Evolutionary conservation across 2,888 invertebrate species (phyloP).

Genomic region (Gnatocerus cornutus): DNA sequence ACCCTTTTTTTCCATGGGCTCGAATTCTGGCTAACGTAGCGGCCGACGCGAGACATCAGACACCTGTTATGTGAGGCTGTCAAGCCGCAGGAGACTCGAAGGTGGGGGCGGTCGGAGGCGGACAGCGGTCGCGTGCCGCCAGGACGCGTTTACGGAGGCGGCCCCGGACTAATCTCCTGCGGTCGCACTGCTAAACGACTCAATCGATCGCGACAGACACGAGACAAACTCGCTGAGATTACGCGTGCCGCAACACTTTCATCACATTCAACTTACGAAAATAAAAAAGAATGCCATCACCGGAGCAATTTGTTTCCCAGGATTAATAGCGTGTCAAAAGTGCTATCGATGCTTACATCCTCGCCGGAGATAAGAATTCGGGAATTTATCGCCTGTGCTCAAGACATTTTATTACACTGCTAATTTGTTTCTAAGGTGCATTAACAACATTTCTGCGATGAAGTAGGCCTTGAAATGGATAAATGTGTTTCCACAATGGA

Average conservation of each 20-base stretch:
- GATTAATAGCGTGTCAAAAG: conserved; percentile 6
- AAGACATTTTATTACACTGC: neutral
- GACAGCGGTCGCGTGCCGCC: conserved; percentile 69
- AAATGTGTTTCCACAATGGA: too few relatives aligned
- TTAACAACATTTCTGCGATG: conserved; percentile 1
- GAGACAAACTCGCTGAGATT: conserved; percentile 47
- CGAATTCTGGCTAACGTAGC: conserved; percentile 3
- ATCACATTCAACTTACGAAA: neutral
- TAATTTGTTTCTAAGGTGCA: conserved; percentile 6
- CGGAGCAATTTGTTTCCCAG: neutral
- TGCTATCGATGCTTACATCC: conserved; percentile 4
- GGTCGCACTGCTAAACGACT: conserved; percentile 55
- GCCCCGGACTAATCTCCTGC: conserved; percentile 50
- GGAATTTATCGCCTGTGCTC: neutral
- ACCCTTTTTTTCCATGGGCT: neutral
- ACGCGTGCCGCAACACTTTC: conserved; percentile 45
- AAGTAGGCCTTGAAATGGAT: too few relatives aligned
- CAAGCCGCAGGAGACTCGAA: conserved; percentile 32
- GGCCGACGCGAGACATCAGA: conserved; percentile 42
- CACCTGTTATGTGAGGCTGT: conserved; percentile 49
- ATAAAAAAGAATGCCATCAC: conserved; percentile 1
- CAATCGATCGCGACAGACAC: conserved; percentile 57
- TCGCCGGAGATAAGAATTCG: conserved; percentile 3
- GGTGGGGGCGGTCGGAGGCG: conserved; percentile 57
- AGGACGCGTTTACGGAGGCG: conserved; percentile 57